Percentiles rank a stretch among this genome's conserved stretches.
phyloP scores from a whole-genome alignment of 1,140 invertebrate genomes.

The Formica selysi region DNA sequence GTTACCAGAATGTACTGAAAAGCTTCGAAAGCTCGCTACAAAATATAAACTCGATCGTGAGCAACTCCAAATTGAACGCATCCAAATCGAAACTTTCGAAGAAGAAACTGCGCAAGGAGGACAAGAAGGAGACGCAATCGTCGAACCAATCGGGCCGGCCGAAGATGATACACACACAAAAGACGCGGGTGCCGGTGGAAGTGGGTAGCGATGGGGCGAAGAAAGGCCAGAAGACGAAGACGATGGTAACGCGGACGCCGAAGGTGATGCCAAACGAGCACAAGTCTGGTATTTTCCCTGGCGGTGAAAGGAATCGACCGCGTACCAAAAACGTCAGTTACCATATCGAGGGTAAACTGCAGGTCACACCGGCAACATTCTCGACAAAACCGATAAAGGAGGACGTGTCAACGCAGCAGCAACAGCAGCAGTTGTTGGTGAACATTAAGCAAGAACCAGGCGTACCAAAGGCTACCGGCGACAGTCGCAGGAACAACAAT shows the following conservation, averaged over 20 bases:
- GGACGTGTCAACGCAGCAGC: not conserved
- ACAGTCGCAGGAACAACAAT: conserved; percentile 82
- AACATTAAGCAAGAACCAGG: conserved; percentile 83
- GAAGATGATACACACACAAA: conserved; percentile 92
- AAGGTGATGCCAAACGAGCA: conserved; percentile 85
- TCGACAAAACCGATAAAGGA: conserved; percentile 79
- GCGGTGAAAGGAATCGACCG: conserved; percentile 87
- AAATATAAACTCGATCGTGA: conserved; percentile 87
- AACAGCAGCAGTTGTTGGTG: conserved; percentile 22
- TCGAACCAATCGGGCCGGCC: conserved; percentile 86
- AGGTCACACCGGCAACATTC: conserved; percentile 85
- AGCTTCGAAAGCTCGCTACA: conserved; percentile 87
- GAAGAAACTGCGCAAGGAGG: conserved; percentile 81
- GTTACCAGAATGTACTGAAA: conserved; percentile 86
- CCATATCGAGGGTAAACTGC: conserved; percentile 87
- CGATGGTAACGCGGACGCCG: conserved; percentile 87
- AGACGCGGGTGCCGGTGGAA: conserved; percentile 87
- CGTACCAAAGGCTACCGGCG: conserved; percentile 57
- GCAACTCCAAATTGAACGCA: conserved; percentile 83
- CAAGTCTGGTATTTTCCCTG: conserved; percentile 82
- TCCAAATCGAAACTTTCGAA: conserved; percentile 81
- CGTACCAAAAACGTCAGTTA: conserved; percentile 89
- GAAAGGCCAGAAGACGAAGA: conserved; percentile 87
- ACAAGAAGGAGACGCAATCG: conserved; percentile 83
- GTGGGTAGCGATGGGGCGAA: conserved; percentile 86